Conservation (phyloP, 2,797 vertebrate genomes). For the Sebastes oblongus region DNA sequence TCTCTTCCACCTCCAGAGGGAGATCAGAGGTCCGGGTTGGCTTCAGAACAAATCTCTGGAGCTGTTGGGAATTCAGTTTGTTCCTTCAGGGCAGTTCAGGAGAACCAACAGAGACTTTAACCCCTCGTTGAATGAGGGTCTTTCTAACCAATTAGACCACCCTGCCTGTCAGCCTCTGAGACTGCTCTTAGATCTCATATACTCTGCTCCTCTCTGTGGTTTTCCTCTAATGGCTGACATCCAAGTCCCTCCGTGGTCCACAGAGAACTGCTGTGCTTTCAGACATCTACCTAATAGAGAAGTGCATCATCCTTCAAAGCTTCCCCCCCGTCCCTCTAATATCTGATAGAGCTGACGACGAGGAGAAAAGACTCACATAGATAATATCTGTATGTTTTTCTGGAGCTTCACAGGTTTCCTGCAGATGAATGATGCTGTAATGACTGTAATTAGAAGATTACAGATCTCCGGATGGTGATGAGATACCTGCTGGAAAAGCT, state of each 20-base stretch:
- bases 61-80: neutral
- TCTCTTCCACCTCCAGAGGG: neutral
- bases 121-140: neutral
- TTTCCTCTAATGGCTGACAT: conserved; percentile 4
- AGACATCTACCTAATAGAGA: conserved; percentile 8
- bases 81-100: neutral
- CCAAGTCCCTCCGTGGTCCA: neutral
- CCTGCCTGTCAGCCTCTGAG: neutral
- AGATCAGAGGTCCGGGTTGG: neutral
- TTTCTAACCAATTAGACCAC: conserved; percentile 4
- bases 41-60: neutral
- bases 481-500: neutral
- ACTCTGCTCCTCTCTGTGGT: neutral
- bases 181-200: neutral
- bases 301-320: neutral
- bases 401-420: neutral
- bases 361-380: neutral
- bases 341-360: neutral
- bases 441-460: neutral
- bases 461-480: neutral
- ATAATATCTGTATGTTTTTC: neutral
- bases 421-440: conserved; percentile 1
- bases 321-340: neutral
- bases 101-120: neutral
- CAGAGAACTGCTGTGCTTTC: conserved; percentile 2